Evolutionary conservation across 2,113 vertebrate species (phyloP).

Genomic region (Pristiophorus japonicus): DNA sequence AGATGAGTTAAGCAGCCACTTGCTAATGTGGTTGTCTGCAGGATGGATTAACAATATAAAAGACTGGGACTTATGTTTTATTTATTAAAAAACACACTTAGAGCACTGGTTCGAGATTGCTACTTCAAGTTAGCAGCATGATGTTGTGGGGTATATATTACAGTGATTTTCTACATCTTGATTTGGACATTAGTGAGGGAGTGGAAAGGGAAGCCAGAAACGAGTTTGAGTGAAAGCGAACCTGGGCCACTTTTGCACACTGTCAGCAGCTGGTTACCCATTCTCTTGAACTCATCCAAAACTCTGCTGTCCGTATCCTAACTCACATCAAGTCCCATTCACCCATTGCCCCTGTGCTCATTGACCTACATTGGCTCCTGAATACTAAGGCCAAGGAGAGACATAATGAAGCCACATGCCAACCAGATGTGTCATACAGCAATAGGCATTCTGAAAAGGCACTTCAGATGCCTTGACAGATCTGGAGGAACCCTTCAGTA

Average conservation of each 20-base stretch:
- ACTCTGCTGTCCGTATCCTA: too few relatives aligned
- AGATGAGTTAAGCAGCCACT: not conserved
- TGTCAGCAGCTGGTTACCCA: too few relatives aligned
- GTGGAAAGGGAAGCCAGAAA: not conserved
- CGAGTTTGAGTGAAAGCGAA: not conserved
- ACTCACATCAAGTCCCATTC: too few relatives aligned
- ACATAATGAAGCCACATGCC: too few relatives aligned
- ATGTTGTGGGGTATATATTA: not conserved
- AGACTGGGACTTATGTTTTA: not conserved
- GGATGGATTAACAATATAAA: not conserved
- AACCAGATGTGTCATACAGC: too few relatives aligned
- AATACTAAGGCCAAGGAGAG: too few relatives aligned
- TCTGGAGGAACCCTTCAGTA: too few relatives aligned
- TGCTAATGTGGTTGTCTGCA: not conserved
- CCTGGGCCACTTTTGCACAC: not conserved
- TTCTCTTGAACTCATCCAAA: too few relatives aligned
- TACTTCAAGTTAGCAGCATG: not conserved
- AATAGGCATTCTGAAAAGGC: too few relatives aligned
- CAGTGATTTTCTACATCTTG: not conserved
- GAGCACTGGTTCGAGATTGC: too few relatives aligned
- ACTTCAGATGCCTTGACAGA: too few relatives aligned
- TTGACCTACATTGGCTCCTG: too few relatives aligned
- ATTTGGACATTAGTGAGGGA: not conserved
- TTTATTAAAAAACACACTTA: not conserved
- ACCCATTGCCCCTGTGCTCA: not conserved